Conservation (phyloP, 2,113 vertebrate genomes). For the Cololabis saira region DNA sequence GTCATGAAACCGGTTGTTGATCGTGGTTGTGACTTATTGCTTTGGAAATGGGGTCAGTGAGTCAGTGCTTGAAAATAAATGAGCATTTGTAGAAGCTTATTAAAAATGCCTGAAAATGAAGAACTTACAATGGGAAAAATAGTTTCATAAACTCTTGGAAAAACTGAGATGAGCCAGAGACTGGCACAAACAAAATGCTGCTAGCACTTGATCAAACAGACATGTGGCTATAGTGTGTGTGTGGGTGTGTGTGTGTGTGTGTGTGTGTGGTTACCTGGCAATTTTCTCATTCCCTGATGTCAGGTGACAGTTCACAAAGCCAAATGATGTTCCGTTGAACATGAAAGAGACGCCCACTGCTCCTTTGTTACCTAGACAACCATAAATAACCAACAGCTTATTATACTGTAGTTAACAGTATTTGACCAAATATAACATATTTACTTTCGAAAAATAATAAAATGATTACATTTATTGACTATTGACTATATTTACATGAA, state of each 20-base stretch:
- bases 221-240: neutral
- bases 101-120: neutral
- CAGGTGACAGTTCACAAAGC: constrained; percentile 97
- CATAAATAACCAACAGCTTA: neutral
- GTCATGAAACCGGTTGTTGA: no score
- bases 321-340: constrained; percentile 97
- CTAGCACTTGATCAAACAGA: no score
- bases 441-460: no score
- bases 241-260: neutral
- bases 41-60: neutral
- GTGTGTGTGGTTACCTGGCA: constrained; percentile 78
- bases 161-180: no score
- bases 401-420: neutral
- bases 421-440: neutral
- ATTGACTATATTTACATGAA: no score
- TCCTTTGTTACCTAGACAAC: constrained; percentile 90
- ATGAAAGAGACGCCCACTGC: constrained; percentile 97
- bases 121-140: no score
- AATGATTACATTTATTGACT: no score
- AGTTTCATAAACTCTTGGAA: no score
- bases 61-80: neutral
- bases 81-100: neutral
- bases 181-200: no score
- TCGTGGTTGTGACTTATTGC: neutral
- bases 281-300: constrained; percentile 98